phyloP scores from a whole-genome alignment of 2,797 vertebrate species.

The Manis pentadactyla region DNA sequence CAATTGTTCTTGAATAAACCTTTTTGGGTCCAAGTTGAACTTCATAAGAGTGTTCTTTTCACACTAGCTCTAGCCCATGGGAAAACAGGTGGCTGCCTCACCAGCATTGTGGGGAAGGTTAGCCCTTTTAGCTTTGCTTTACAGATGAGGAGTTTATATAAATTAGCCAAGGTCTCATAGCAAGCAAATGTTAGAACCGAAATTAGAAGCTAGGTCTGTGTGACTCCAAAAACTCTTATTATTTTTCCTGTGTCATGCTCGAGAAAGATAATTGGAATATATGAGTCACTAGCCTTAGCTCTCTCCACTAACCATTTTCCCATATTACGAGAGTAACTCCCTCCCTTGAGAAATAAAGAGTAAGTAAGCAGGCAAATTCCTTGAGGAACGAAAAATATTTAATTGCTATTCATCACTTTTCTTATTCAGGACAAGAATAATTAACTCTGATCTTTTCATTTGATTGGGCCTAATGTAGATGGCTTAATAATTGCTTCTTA shows the following conservation, averaged over 20 bases:
- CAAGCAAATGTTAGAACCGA: background rate
- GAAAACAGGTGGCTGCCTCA: background rate
- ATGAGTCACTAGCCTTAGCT: constrained; percentile 65
- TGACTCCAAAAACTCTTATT: background rate
- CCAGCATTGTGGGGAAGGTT: background rate
- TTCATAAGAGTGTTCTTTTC: background rate
- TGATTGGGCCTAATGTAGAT: constrained; percentile 70
- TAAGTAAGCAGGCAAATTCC: constrained; percentile 75
- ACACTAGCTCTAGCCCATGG: background rate
- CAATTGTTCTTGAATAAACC: background rate
- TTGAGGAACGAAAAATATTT: constrained; percentile 77
- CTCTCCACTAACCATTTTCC: constrained; percentile 61
- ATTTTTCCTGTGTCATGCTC: background rate
- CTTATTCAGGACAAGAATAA: constrained; percentile 74
- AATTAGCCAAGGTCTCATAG: background rate
- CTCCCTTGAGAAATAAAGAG: constrained; percentile 64
- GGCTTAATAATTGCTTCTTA: constrained; percentile 74
- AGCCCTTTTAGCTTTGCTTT: background rate
- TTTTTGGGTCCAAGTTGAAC: background rate
- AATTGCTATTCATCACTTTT: constrained; percentile 76
- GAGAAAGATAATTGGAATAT: constrained; percentile 13
- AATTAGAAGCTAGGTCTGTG: background rate
- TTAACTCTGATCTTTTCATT: constrained; percentile 81
- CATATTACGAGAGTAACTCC: constrained; percentile 63
- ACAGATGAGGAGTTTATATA: background rate